These are phyloP conservation scores for Cladopsammia gracilis DNA, from an alignment of 64 coral and sea anemone genomes.

Conservation along the genomic window DNA sequence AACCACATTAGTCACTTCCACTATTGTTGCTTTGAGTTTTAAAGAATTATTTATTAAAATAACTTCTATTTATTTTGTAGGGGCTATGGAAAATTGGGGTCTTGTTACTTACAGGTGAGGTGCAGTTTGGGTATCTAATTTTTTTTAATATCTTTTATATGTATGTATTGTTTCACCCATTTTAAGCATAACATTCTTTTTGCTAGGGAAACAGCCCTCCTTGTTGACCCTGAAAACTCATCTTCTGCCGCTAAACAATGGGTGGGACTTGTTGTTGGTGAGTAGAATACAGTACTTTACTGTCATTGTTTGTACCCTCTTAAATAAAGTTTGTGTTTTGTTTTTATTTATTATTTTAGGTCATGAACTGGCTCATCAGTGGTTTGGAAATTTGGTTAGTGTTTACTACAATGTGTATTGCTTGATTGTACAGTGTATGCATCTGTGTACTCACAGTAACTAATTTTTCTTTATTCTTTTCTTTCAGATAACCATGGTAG, in stretches of 20 bases:
- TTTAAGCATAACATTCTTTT: not conserved
- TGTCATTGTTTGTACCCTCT: not conserved
- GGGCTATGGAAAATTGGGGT: conserved; percentile 99
- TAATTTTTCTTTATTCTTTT: not conserved
- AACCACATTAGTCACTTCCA: no score
- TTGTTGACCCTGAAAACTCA: conserved; percentile 97
- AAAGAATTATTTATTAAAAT: not conserved
- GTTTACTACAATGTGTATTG: no score
- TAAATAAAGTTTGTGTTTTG: not conserved
- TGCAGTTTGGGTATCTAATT: not conserved
- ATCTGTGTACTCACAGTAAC: not conserved
- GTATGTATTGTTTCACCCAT: no score
- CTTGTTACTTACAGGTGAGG: conserved; percentile 96
- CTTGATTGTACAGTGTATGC: no score
- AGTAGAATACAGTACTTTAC: no score
- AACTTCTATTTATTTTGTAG: conserved; percentile 36
- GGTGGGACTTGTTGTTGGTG: conserved; percentile 98
- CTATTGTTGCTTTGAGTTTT: not conserved
- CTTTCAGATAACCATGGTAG: conserved; percentile 48
- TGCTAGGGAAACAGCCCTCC: conserved; percentile 90
- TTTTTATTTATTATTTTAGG: not conserved
- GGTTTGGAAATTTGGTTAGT: conserved; percentile 59
- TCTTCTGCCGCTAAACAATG: conserved; percentile 95
- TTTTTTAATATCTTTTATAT: no score
- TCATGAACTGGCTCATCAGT: conserved; percentile 44